Evolutionary conservation across 2,888 invertebrate species (phyloP), one percentile per base, ranked within the genome.

Genomic region (Psylliodes chrysocephalus): DNA sequence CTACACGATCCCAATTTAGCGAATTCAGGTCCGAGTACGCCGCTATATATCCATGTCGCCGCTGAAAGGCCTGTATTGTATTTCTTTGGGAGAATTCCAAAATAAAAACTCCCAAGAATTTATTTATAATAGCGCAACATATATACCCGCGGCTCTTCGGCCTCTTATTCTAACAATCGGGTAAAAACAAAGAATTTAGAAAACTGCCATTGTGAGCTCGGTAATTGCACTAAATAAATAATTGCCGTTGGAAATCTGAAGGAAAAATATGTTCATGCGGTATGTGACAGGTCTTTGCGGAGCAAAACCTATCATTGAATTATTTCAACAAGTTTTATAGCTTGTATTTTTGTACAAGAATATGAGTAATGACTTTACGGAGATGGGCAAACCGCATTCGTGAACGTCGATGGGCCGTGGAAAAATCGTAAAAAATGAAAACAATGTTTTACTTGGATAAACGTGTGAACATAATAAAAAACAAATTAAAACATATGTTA

Each of bases 141-240:
- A 25, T 18, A 54, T 44, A 56, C 42, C 51, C 65, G 40, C 44
- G 59, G 12, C 12, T 54, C 63, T 64, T 61, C 62, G 64, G 60
- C 30, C 66, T 70, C 68, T 69, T 68, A 66, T 69, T 67, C 64
- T 64, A 66, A 67, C 71, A 68, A 71, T 72, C 69, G 61, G 70
- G 65, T 72, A 71, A 71, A 71, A 73, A 70, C 68, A 72, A 68
- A 67, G 67, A 67, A 73, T 67, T 71, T 68, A 71, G 71, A 73
- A 70, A 68, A 68, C 67, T 67, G 69, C 73, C 70, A 74, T 75
- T 75, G 75, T 75, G 57, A 53, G 57, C 75, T 72, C 63, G 60
- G 74, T 77, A 78, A 78, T 78, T 78, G 74, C 77, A 66, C 69
- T 71, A 74, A 75, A 77, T 75, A 73, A 69, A 69, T 57, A 61